phyloP scores from a whole-genome alignment of 1,140 invertebrate species.

The Polypedilum pembai region DNA sequence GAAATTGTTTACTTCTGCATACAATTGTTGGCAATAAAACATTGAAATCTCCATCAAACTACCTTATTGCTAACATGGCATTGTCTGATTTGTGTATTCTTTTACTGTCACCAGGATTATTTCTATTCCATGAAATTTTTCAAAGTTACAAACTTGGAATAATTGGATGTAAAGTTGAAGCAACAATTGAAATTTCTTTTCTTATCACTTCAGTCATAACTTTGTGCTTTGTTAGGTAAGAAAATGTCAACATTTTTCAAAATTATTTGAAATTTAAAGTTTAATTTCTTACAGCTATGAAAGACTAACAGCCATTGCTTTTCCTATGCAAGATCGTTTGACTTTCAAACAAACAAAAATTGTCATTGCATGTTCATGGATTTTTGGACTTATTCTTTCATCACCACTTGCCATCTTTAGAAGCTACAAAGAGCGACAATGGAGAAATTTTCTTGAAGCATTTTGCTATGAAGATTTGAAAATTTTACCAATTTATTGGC shows the following conservation, averaged over 20 bases:
- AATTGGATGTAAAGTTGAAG: constrained; percentile 61
- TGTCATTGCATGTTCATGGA: constrained; percentile 59
- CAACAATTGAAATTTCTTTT: constrained; percentile 57
- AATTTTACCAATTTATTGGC: constrained; percentile 61
- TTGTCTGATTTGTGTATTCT: constrained; percentile 65
- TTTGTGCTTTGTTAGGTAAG: constrained; percentile 54
- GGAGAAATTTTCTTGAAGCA: constrained; percentile 59
- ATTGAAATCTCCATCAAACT: constrained; percentile 67
- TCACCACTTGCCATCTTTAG: constrained; percentile 57
- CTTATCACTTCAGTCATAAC: constrained; percentile 66
- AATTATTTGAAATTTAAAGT: background rate
- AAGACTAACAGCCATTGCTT: constrained; percentile 66
- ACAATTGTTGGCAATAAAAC: constrained; percentile 59
- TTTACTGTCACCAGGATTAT: constrained; percentile 64
- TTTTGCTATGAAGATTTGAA: constrained; percentile 59
- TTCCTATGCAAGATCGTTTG: constrained; percentile 59
- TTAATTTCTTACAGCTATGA: constrained; percentile 56
- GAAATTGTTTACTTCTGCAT: constrained; percentile 62
- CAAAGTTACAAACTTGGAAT: constrained; percentile 65
- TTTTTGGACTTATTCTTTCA: constrained; percentile 52
- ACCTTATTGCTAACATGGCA: constrained; percentile 72
- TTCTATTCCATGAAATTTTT: constrained; percentile 60
- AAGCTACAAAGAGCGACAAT: constrained; percentile 55
- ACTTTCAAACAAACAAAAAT: constrained; percentile 52
- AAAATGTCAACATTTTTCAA: background rate